A percentile compares a stretch with the other conserved stretches of the same genome.
These are phyloP conservation scores for Harpagifer antarcticus DNA, from an alignment of 2,797 vertebrate genomes.

Conservation along the genomic window DNA sequence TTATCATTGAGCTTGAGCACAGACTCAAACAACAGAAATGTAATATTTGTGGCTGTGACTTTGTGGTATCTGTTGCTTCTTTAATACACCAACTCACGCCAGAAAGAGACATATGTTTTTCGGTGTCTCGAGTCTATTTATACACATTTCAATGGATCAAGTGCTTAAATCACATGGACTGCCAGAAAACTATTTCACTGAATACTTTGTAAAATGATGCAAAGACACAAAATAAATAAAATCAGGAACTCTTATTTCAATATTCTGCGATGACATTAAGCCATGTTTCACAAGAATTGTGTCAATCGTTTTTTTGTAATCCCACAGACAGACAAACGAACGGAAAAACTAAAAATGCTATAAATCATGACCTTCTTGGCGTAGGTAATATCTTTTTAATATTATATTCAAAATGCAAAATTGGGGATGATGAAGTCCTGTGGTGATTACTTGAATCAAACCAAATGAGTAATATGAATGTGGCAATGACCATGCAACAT, in stretches of 20 bases:
- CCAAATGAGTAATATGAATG: background rate
- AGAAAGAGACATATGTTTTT: background rate
- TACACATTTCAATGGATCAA: no score
- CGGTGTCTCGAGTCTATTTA: background rate
- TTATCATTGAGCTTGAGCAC: background rate
- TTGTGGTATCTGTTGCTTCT: background rate
- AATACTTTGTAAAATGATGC: no score
- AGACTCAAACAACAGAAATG: conserved; percentile 2
- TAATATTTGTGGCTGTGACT: background rate
- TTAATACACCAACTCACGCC: background rate
- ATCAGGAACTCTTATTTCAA: no score
- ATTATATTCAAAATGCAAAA: background rate
- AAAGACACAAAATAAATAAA: no score
- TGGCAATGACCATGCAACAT: background rate
- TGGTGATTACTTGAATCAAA: background rate
- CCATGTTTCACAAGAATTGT: no score
- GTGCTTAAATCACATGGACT: background rate
- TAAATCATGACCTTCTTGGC: no score
- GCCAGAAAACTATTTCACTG: background rate
- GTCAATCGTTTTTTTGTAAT: no score
- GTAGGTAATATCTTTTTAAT: no score
- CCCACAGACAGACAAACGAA: no score
- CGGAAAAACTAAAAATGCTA: no score
- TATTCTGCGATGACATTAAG: no score
- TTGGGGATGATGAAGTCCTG: background rate